Evolutionary conservation across 37 sponge, comb jelly and placozoan species (phyloP).

Genomic region (Cladorhizidae sp.): DNA sequence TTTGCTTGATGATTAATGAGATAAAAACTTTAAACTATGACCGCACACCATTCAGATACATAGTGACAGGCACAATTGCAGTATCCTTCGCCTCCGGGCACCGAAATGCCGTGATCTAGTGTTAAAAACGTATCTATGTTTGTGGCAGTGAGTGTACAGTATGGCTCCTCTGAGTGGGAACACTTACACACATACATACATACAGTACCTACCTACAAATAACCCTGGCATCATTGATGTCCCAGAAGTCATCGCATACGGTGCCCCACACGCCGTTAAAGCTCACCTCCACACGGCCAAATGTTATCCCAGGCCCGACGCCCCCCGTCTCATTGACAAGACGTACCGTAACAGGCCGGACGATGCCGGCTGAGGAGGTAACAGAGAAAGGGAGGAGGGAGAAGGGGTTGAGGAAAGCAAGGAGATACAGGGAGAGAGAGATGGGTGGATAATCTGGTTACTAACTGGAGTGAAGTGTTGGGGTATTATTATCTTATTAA

Average conservation of each 20-base stretch:
- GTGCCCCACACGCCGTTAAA: slow-evolving; percentile 71
- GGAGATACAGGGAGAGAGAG: background rate
- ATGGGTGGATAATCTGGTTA: background rate
- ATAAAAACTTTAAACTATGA: too few species aligned
- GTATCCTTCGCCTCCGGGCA: too few species aligned
- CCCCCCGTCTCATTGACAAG: slow-evolving; percentile 13
- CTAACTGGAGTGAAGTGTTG: too few species aligned
- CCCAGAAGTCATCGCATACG: slow-evolving; percentile 67
- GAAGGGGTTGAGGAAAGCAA: background rate
- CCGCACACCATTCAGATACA: too few species aligned
- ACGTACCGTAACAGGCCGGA: background rate
- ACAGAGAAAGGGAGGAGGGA: background rate
- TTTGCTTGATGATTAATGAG: too few species aligned
- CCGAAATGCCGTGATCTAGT: too few species aligned
- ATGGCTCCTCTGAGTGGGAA: too few species aligned
- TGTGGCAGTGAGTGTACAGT: too few species aligned
- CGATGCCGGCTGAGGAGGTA: background rate
- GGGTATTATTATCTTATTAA: too few species aligned
- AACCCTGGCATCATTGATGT: slow-evolving; percentile 57
- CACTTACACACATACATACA: too few species aligned
- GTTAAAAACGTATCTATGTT: too few species aligned
- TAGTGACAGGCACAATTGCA: too few species aligned
- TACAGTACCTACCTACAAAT: slow-evolving; percentile 32
- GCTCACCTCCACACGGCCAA: slow-evolving; percentile 60
- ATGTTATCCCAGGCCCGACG: background rate